Base-by-base conservation (phyloP, 2,888 invertebrate genomes). In the Thysanoteuthis rhombus region DNA sequence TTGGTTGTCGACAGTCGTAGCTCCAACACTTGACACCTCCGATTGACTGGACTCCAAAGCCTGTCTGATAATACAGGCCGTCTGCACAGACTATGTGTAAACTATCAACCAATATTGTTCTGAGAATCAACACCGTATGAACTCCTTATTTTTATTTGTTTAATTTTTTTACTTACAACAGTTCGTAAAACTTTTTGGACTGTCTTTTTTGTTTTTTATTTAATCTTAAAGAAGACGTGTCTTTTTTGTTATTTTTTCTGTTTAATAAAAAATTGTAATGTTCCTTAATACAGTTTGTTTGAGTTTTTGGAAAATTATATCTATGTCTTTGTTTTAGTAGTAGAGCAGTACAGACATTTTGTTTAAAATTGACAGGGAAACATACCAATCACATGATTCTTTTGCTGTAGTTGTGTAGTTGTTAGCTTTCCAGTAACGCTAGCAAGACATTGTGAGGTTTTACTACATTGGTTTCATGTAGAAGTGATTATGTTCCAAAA, bases 41-140 rank as follows among this genome's bases (percentile, higher is more conserved):
- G 75, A 75, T 75, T 75, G 75, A 75, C 75, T 75, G 75, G 75
- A 75, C 75, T 75, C 75, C 16, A 19, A 75, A 75, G 58, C 58
- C 58, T 75, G 75, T 36, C n/a, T 75, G 75, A 75, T 25, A 52
- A 25, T 25, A 52, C 75, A 75, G 75, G 75, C 75, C 1, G 16
- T n/a, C n/a, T n/a, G 36, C 75, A 75, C 75, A 4, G 25, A 58
- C 10, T 5, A 8, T 36, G 75, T 75, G 75, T 75, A n/a, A n/a
- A 75, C 75, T 75, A 75, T 75, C 75, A 75, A 75, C n/a, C 75
- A 75, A 75, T 75, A 75, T 75, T 75, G 75, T 75, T 75, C 75
- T 75, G 75, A 58, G 58, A 58, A 58, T 25, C 58, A 58, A 75
- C 16, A 75, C n/a, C 25, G 16, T n/a, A 75, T 52, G 52, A 52